These are phyloP conservation scores for Pituophis catenifer DNA, from an alignment of 2,113 vertebrate genomes.

Conservation along the genomic window DNA sequence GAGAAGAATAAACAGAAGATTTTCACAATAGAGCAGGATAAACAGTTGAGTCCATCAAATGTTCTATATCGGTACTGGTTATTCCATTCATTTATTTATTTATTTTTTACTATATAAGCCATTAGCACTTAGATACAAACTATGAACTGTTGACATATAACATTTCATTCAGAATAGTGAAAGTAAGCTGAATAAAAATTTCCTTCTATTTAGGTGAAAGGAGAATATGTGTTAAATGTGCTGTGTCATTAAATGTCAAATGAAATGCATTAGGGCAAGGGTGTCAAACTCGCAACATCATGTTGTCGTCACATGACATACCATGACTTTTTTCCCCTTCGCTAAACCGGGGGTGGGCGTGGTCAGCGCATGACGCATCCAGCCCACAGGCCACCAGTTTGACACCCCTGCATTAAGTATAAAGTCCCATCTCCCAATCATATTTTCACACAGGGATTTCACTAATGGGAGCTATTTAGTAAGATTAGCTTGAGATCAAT, in stretches of 20 bases:
- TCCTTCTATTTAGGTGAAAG: background rate
- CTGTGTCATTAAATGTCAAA: background rate
- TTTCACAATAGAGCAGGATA: background rate
- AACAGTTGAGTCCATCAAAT: background rate
- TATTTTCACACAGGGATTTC: background rate
- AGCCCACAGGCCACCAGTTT: too few relatives aligned
- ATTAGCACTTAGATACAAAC: background rate
- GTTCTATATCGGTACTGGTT: background rate
- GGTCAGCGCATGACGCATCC: too few relatives aligned
- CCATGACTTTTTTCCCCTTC: too few relatives aligned
- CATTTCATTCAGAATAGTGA: background rate
- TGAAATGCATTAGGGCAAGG: background rate
- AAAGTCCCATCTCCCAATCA: background rate
- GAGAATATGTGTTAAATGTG: background rate
- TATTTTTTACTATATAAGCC: background rate
- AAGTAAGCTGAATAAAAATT: background rate
- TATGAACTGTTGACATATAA: background rate
- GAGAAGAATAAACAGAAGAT: background rate
- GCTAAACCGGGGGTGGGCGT: too few relatives aligned
- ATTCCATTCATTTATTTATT: background rate
- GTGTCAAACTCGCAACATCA: too few relatives aligned
- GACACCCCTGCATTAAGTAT: background rate
- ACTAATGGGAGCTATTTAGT: background rate
- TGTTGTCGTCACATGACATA: too few relatives aligned
- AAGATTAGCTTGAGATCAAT: background rate